Conservation (phyloP, 2,113 vertebrate species). For the Delphinus delphis region DNA sequence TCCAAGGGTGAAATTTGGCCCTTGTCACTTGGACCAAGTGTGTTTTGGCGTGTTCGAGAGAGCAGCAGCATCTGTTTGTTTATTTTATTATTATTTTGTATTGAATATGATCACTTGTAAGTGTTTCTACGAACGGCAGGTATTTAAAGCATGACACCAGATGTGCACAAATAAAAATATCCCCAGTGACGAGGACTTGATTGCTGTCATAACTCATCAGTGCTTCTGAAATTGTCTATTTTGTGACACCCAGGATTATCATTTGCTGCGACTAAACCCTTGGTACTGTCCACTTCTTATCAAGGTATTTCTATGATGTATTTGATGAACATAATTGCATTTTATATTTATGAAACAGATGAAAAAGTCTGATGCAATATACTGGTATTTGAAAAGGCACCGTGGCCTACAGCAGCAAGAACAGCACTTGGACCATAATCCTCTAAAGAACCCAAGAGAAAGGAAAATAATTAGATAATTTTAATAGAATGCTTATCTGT, state of each 20-base stretch:
- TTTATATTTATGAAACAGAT: conserved; percentile 28
- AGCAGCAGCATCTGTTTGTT: background rate
- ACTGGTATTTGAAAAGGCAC: background rate
- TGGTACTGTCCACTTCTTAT: background rate
- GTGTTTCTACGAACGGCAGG: background rate
- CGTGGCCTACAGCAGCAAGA: background rate
- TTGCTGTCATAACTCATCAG: background rate
- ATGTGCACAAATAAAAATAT: background rate
- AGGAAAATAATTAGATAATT: background rate
- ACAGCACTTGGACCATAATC: background rate
- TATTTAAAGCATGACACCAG: conserved; percentile 34
- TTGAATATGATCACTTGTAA: background rate
- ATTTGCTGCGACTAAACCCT: background rate
- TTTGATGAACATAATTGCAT: background rate
- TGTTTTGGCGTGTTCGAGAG: background rate
- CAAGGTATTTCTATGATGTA: background rate
- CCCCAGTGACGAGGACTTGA: background rate
- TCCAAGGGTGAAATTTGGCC: background rate
- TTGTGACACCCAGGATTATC: background rate
- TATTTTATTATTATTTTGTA: conserved; percentile 44
- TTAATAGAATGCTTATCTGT: background rate
- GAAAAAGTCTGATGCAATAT: background rate
- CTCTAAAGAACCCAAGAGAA: background rate
- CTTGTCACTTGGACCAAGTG: background rate
- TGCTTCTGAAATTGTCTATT: background rate